A percentile compares a stretch with the other conserved stretches of the same genome.
Evolutionary conservation across 1,140 invertebrate genomes (phyloP).

Genomic region (Hermetia illucens): DNA sequence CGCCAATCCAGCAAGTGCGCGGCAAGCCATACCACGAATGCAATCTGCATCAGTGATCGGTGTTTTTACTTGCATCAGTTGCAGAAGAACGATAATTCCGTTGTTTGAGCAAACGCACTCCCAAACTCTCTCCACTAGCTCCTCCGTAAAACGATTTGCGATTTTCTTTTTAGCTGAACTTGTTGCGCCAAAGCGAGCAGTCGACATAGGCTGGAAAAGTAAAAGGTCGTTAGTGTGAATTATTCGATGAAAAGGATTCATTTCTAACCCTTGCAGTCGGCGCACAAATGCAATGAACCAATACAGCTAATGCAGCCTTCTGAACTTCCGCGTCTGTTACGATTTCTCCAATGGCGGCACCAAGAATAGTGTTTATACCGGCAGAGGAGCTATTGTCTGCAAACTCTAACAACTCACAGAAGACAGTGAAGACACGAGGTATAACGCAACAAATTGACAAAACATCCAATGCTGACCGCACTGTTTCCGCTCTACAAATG

Average conservation of each 20-base stretch:
- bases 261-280: slow-evolving; percentile 60
- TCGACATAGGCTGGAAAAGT: too few relatives aligned
- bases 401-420: slow-evolving; percentile 66
- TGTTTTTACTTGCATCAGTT: slow-evolving; percentile 78
- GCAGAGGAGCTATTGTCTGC: slow-evolving; percentile 58
- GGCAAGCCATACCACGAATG: slow-evolving; percentile 79
- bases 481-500: slow-evolving; percentile 63
- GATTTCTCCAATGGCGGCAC: slow-evolving; percentile 80
- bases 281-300: slow-evolving; percentile 88
- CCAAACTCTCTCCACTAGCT: slow-evolving; percentile 83
- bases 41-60: slow-evolving; percentile 95
- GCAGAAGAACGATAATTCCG: slow-evolving; percentile 82
- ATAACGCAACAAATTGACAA: slow-evolving; percentile 80
- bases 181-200: slow-evolving; percentile 1
- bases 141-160: slow-evolving; percentile 60
- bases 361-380: slow-evolving; percentile 58
- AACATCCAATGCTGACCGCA: slow-evolving; percentile 77
- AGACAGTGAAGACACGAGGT: slow-evolving; percentile 67
- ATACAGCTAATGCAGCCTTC: slow-evolving; percentile 71
- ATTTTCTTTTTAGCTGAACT: slow-evolving; percentile 55
- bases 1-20: slow-evolving; percentile 81
- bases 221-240: too few relatives aligned
- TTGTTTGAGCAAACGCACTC: slow-evolving; percentile 84
- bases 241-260: neutral
- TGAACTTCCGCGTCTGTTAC: slow-evolving; percentile 81